Base-by-base conservation (phyloP, 1,140 invertebrate genomes). In the Temnothorax nylanderi region DNA sequence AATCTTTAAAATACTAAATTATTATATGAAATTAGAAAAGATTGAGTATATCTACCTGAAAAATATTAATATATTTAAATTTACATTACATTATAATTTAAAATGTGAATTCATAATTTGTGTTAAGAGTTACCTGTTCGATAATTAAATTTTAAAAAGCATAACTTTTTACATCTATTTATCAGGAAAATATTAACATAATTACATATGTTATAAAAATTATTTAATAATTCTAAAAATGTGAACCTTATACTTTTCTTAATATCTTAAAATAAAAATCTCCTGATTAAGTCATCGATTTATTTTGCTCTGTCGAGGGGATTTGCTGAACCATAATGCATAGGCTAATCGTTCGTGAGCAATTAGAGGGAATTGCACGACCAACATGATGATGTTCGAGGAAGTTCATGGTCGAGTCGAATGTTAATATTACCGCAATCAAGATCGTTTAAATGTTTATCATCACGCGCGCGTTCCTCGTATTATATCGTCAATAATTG, bases 371-470 rank as follows among this genome's bases (percentile, higher is more conserved):
- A 60, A 74, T 74, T 75, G 54, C 16, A 21, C 51, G 26, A 74
- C 26, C 41, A 74, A 60, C 37, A 34, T 21, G 54, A 8, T 34
- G 41, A 34, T 60, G 37, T 72, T 34, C 11, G 21, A 58, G 80
- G 18, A 84, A 62, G 80, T 84, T 84, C 80, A 84, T 18, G 80
- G 69, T 16, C 80, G 26, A 75, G 80, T 62, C 80, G 54, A 62
- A 44, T n/a, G 8, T 84, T 75, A 84, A 84, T 84, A 62, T 7
- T 26, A 6, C 18, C 7, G 69, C n/a, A 84, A 84, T 75, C 54
- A 34, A 84, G 67, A 84, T 84, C 69, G 54, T 75, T 84, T 84
- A 60, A 75, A 41, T 84, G 41, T 60, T 82, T 74, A 72, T 75
- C 26, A 84, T 47, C 58, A 26, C 41, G 67, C 34, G 77, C 64